These are phyloP conservation scores for Boloria euphrosyne DNA, from an alignment of 2,888 invertebrate genomes.

Conservation along the genomic window DNA sequence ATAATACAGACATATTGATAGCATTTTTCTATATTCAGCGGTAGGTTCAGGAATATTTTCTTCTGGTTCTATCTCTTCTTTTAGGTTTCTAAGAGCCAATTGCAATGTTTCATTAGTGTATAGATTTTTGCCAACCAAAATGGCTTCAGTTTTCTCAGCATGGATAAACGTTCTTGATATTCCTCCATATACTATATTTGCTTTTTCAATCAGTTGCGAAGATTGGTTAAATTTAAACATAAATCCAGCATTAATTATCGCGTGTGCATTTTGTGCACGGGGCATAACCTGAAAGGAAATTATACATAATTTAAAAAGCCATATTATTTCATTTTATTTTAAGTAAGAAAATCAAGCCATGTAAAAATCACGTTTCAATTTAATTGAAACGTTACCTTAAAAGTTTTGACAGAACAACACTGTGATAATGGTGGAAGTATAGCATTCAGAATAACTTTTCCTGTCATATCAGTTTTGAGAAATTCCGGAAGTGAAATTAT, in stretches of 20 bases:
- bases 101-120: slow-evolving; percentile 69
- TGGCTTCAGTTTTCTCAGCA: slow-evolving; percentile 79
- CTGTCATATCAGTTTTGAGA: slow-evolving; percentile 66
- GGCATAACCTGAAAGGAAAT: slow-evolving; percentile 84
- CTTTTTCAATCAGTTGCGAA: slow-evolving; percentile 63
- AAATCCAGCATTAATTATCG: slow-evolving; percentile 89
- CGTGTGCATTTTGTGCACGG: slow-evolving; percentile 87
- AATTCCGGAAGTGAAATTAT: slow-evolving; percentile 65
- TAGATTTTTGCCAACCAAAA: slow-evolving; percentile 66
- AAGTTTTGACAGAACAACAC: slow-evolving; percentile 48
- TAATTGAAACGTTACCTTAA: slow-evolving; percentile 48
- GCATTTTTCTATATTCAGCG: slow-evolving; percentile 80
- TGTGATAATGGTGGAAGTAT: slow-evolving; percentile 54
- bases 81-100: slow-evolving; percentile 53
- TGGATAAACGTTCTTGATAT: slow-evolving; percentile 71
- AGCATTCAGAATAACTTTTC: slow-evolving; percentile 56
- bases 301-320: neutral
- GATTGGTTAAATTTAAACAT: slow-evolving; percentile 78
- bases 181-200: slow-evolving; percentile 83
- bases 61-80: slow-evolving; percentile 53
- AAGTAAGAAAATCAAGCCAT: no score
- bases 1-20: slow-evolving; percentile 84
- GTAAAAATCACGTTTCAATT: neutral
- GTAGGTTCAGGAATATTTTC: slow-evolving; percentile 78
- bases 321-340: no score